Conservation (phyloP, 2,797 vertebrate genomes). For the Spinus olivaceus region DNA sequence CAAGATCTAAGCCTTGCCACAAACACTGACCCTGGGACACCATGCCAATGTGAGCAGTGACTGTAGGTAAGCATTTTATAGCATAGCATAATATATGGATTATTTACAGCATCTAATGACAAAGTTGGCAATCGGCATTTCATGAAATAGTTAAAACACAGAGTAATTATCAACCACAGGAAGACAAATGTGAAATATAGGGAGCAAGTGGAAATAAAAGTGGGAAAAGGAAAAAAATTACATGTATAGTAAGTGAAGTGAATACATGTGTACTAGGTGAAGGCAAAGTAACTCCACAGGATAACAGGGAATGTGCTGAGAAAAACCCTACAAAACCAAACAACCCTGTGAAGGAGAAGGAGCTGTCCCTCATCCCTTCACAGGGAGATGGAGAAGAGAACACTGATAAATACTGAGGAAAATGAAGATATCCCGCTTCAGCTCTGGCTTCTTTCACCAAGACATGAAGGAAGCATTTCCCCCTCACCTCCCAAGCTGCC, state of each 20-base stretch:
- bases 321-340: background rate
- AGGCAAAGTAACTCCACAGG: background rate
- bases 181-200: background rate
- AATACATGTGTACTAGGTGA: background rate
- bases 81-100: fast-evolving
- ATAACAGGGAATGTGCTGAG: background rate
- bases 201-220: background rate
- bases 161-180: background rate
- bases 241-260: fast-evolving
- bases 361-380: background rate
- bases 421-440: background rate
- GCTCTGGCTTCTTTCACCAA: background rate
- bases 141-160: background rate
- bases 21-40: background rate
- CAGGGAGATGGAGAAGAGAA: background rate
- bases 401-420: background rate
- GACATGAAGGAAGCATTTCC: background rate
- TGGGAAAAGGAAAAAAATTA: background rate
- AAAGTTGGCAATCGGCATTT: background rate
- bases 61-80: background rate
- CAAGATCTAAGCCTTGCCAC: background rate
- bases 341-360: fast-evolving
- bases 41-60: fast-evolving
- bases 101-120: background rate
- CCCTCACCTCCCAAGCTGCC: too few species aligned